A percentile compares a stretch with the other conserved stretches of the same genome.
These are phyloP conservation scores for Drosophila virilis DNA, from an alignment of 1,140 invertebrate genomes.

Conservation along the genomic window DNA sequence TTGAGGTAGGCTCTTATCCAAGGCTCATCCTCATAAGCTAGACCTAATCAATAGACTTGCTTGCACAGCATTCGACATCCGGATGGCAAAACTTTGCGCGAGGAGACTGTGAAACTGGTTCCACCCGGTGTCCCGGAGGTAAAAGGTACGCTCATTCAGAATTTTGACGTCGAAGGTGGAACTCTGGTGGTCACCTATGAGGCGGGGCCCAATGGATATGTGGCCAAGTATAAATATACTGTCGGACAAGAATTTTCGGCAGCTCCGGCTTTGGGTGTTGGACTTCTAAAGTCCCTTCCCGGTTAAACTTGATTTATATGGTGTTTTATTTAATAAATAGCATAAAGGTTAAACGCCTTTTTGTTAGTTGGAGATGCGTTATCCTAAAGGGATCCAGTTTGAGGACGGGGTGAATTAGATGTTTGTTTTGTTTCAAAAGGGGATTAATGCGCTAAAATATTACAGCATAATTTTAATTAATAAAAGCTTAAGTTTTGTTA, in stretches of 20 bases:
- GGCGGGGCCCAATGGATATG: conserved; percentile 36
- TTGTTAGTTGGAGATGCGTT: no score
- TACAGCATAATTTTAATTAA: neutral
- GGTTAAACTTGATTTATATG: neutral
- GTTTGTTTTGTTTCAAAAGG: no score
- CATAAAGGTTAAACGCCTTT: neutral
- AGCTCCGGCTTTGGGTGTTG: no score
- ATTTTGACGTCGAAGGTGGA: conserved; percentile 3
- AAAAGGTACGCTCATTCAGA: conserved; percentile 22
- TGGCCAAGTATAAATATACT: conserved; percentile 33
- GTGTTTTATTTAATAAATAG: neutral
- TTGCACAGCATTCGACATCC: conserved; percentile 26
- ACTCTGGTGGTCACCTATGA: conserved; percentile 24
- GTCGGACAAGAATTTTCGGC: no score
- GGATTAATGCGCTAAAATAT: no score
- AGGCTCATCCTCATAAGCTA: no score
- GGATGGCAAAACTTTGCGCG: conserved; percentile 11
- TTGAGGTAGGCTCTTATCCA: conserved; percentile 39
- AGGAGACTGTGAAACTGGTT: conserved; percentile 16
- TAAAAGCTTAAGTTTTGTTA: neutral
- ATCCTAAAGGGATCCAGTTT: no score
- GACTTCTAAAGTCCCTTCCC: no score
- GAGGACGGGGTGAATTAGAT: no score
- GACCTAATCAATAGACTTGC: conserved; percentile 5
- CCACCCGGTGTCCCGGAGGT: conserved; percentile 29